Conservation (phyloP, 2,113 vertebrate species). For the Charadrius vociferus region DNA sequence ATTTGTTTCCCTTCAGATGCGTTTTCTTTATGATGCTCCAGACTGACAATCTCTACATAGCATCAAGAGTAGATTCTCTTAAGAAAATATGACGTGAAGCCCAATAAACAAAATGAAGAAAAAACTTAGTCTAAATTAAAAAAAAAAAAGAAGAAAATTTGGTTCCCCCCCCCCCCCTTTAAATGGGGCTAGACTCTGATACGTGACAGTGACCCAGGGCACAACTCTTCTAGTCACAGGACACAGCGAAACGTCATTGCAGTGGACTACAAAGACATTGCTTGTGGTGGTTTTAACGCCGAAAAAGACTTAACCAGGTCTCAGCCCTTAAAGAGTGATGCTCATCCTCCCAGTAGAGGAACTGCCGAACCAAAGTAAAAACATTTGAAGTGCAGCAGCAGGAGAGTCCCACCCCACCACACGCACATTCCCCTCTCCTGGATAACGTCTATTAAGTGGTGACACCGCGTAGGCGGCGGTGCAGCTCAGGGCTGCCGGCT, state of each 20-base stretch:
- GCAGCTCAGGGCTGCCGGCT: background rate
- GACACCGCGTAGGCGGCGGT: fast-evolving
- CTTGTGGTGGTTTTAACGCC: background rate
- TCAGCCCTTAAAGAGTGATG: background rate
- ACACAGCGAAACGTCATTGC: background rate
- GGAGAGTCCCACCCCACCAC: background rate
- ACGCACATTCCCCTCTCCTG: background rate
- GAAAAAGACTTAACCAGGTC: background rate
- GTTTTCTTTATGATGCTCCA: background rate
- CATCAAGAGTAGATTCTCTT: background rate
- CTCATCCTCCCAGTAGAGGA: background rate
- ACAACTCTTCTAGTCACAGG: background rate
- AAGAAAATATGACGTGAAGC: background rate
- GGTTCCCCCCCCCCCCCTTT: fast-evolving
- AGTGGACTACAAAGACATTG: background rate
- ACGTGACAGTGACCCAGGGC: background rate
- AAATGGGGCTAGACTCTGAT: background rate
- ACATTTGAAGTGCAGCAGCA: background rate
- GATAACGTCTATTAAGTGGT: fast-evolving
- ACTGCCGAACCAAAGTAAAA: background rate
- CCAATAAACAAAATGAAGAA: background rate
- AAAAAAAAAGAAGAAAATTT: background rate
- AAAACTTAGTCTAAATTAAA: background rate
- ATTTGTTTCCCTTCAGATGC: too few species aligned
- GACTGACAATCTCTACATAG: background rate